These are phyloP conservation scores for Caenorhabditis angaria DNA, from an alignment of 2,888 invertebrate species.

Conservation along the genomic window DNA sequence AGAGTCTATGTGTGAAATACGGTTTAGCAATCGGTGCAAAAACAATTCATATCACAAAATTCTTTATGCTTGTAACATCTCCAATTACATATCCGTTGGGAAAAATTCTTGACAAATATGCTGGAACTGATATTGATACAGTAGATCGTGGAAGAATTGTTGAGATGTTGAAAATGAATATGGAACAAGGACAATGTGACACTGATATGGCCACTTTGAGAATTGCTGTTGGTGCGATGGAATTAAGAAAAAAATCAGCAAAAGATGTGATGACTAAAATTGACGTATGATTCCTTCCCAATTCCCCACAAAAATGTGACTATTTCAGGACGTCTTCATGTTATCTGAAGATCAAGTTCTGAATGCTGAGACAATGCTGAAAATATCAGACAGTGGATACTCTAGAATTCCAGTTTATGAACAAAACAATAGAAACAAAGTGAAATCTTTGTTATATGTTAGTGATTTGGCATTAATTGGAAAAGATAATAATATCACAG, in stretches of 20 bases:
- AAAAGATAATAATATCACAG: conserved; percentile 87
- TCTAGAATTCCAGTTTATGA: conserved; percentile 90
- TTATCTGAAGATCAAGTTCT: conserved; percentile 86
- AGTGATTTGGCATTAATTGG: conserved; percentile 98
- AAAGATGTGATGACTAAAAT: conserved; percentile 93
- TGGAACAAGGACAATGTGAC: conserved; percentile 25
- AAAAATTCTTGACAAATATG: conserved; percentile 38
- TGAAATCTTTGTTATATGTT: conserved; percentile 81
- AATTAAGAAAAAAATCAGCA: conserved; percentile 91
- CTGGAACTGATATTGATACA: conserved; percentile 31
- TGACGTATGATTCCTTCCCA: conserved; percentile 74
- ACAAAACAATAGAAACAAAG: conserved; percentile 82
- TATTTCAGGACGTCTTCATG: conserved; percentile 90
- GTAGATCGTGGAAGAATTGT: conserved; percentile 73
- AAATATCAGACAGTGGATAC: conserved; percentile 89
- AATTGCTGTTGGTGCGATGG: conserved; percentile 82
- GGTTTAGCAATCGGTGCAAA: conserved; percentile 69
- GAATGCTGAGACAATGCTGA: conserved; percentile 92
- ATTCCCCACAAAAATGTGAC: neutral
- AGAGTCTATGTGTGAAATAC: conserved; percentile 74
- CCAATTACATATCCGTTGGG: conserved; percentile 80
- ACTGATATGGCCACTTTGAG: conserved; percentile 60
- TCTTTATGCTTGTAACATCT: conserved; percentile 91
- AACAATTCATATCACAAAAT: conserved; percentile 89
- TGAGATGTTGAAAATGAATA: conserved; percentile 86